A percentile compares a stretch with the other conserved stretches of the same genome.
phyloP scores from a whole-genome alignment of 2,113 vertebrate species.

The Larimichthys polyactis region DNA sequence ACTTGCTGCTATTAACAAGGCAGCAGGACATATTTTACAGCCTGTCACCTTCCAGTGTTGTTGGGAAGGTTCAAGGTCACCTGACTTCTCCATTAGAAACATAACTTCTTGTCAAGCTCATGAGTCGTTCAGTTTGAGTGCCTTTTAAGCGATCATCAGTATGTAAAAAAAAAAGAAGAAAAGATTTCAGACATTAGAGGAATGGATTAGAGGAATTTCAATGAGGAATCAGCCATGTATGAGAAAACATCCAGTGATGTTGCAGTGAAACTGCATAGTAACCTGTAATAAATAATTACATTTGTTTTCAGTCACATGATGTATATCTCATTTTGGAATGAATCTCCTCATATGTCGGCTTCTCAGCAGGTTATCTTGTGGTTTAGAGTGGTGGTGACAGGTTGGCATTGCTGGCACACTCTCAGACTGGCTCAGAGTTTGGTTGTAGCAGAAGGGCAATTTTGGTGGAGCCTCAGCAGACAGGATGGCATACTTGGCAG shows the following conservation, averaged over 20 bases:
- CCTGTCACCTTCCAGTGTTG: slow-evolving; percentile 9
- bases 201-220: not conserved
- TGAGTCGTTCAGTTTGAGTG: not conserved
- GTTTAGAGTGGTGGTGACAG: slow-evolving; percentile 67
- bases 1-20: slow-evolving; percentile 14
- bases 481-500: slow-evolving; percentile 80
- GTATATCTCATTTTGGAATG: slow-evolving; percentile 46
- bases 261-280: not conserved
- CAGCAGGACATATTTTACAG: slow-evolving; percentile 27
- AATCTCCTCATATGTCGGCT: slow-evolving; percentile 50
- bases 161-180: not conserved
- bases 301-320: slow-evolving; percentile 23
- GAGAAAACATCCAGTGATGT: not conserved
- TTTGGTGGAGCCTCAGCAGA: slow-evolving; percentile 76
- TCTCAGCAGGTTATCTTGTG: slow-evolving; percentile 57
- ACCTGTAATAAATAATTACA: not conserved
- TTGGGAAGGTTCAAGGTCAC: slow-evolving; percentile 7
- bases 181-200: not conserved
- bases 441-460: slow-evolving; percentile 76
- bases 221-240: not conserved
- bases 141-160: not conserved
- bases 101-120: not conserved
- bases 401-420: slow-evolving; percentile 70
- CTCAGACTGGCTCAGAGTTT: slow-evolving; percentile 67
- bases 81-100: not conserved